These are phyloP conservation scores for Pseudomyrmex dendroicus DNA, from an alignment of 1,140 invertebrate genomes.

Conservation along the genomic window DNA sequence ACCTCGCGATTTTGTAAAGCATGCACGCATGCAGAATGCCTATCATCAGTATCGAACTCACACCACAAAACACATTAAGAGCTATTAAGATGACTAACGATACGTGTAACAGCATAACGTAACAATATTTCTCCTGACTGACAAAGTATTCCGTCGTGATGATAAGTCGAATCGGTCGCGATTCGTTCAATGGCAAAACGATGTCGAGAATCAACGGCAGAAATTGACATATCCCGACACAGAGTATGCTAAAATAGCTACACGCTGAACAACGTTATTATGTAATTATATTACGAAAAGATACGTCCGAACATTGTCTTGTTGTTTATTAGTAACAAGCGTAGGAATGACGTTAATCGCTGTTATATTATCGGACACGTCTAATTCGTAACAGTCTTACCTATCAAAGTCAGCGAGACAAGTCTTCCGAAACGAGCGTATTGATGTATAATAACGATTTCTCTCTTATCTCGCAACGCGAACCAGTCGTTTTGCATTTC, in stretches of 20 bases:
- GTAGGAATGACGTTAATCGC: no score
- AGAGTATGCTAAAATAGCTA: not conserved
- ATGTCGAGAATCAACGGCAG: conserved; percentile 17
- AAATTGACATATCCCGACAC: not conserved
- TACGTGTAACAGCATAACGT: conserved; percentile 28
- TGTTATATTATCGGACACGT: not conserved
- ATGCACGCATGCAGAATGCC: not conserved
- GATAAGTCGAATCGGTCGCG: not conserved
- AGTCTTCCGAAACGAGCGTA: not conserved
- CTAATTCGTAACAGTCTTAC: conserved; percentile 15
- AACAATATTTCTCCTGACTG: conserved; percentile 29
- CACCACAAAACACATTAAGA: not conserved
- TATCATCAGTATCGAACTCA: not conserved
- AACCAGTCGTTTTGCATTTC: conserved; percentile 28
- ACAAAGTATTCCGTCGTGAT: conserved; percentile 27
- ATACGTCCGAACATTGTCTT: no score
- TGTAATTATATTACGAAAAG: no score
- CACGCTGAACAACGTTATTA: conserved; percentile 4
- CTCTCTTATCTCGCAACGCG: conserved; percentile 21
- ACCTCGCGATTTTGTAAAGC: conserved; percentile 36
- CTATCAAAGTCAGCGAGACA: not conserved
- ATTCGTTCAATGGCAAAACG: conserved; percentile 28
- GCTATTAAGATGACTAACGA: not conserved
- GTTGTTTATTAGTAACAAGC: no score
- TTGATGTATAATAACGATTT: conserved; percentile 41